Evolutionary conservation across 2,113 vertebrate species (phyloP).

Genomic region (Heterocephalus glaber): DNA sequence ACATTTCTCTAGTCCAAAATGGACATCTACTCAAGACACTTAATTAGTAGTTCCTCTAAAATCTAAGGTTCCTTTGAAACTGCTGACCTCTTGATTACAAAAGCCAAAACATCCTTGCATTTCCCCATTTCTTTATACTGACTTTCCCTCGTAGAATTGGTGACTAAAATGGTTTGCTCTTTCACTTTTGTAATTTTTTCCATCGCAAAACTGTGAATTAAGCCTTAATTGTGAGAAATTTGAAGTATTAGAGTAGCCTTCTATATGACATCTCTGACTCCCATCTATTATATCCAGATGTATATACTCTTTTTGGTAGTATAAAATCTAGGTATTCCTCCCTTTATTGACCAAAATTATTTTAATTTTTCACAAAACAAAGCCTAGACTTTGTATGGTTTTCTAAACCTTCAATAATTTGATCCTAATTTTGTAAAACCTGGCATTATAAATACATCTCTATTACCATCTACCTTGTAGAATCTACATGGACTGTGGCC

Average conservation of each 20-base stretch:
- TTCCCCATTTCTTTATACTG: neutral
- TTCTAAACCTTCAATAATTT: neutral
- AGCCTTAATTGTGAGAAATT: neutral
- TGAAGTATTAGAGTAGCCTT: neutral
- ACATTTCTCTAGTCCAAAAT: neutral
- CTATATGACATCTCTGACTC: neutral
- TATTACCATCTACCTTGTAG: accelerated
- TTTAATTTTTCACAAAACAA: neutral
- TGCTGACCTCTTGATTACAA: neutral
- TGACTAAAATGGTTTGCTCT: neutral
- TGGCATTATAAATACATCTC: neutral
- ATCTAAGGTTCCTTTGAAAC: neutral
- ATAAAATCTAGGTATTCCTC: neutral
- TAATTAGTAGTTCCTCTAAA: neutral
- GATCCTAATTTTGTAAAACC: neutral
- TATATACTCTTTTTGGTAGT: neutral
- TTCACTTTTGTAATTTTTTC: neutral
- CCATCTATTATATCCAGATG: neutral
- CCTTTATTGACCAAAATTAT: neutral
- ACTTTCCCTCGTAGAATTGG: neutral
- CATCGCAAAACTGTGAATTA: neutral
- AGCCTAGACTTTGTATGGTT: neutral
- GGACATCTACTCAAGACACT: neutral
- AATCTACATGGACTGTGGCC: too few species aligned
- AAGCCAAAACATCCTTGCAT: neutral